A percentile compares a stretch with the other conserved stretches of the same genome.
These are phyloP conservation scores for Eolophus roseicapilla DNA, from an alignment of 2,113 vertebrate genomes.

Conservation along the genomic window DNA sequence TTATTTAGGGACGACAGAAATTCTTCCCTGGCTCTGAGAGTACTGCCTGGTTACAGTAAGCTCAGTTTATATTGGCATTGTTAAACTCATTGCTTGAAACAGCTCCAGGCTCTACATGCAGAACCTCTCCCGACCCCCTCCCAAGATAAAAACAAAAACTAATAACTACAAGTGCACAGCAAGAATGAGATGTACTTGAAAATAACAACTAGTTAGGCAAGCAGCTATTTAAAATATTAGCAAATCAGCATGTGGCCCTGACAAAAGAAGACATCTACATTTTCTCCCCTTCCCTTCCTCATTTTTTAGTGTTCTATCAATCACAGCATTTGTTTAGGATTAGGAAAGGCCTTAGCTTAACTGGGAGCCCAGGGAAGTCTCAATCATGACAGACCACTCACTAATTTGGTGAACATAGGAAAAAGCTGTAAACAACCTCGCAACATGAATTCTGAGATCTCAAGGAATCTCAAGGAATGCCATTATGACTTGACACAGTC, in stretches of 20 bases:
- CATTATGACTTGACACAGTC: neutral
- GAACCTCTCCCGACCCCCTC: neutral
- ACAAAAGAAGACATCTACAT: neutral
- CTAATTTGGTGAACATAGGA: neutral
- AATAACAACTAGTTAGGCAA: neutral
- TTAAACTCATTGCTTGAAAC: neutral
- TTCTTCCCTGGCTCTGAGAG: neutral
- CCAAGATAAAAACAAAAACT: neutral
- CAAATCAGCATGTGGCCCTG: neutral
- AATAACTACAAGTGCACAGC: neutral
- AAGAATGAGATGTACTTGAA: neutral
- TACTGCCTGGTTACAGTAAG: neutral
- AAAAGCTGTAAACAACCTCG: neutral
- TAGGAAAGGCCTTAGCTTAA: neutral
- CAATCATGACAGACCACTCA: neutral
- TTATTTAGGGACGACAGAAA: conserved; percentile 10
- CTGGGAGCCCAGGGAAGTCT: neutral
- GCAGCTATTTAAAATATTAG: conserved; percentile 1
- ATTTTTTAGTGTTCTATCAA: neutral
- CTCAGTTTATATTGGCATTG: neutral
- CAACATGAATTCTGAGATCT: neutral
- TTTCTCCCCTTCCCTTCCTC: neutral
- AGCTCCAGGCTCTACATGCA: neutral
- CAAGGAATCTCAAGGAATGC: neutral
- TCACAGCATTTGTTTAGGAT: neutral